These are phyloP conservation scores for Argyresthia goedartella DNA, from an alignment of 2,888 invertebrate genomes.

Conservation along the genomic window DNA sequence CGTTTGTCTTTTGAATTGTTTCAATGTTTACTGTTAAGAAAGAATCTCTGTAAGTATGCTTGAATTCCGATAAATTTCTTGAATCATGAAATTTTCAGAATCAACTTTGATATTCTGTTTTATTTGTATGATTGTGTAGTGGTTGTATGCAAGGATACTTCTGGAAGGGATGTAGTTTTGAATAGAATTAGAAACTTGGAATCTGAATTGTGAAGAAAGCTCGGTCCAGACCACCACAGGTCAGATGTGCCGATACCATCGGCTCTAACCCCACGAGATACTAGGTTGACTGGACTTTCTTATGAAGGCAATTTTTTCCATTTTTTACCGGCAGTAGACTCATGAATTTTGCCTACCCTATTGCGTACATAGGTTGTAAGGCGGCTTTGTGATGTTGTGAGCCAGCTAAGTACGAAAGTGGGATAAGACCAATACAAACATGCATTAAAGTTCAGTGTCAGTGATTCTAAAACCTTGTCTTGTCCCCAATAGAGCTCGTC, in stretches of 20 bases:
- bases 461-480: slow-evolving; percentile 4
- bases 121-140: too few relatives aligned
- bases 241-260: slow-evolving; percentile 3
- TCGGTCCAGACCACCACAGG: slow-evolving; percentile 13
- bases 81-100: too few relatives aligned
- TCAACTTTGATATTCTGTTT: too few relatives aligned
- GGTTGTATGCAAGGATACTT: too few relatives aligned
- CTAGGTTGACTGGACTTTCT: slow-evolving; percentile 13
- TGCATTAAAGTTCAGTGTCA: not conserved
- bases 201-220: not conserved
- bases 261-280: slow-evolving; percentile 12
- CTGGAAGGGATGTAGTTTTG: too few relatives aligned
- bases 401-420: slow-evolving; percentile 18
- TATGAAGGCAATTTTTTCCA: slow-evolving; percentile 13
- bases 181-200: too few relatives aligned
- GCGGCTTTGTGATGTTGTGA: slow-evolving; percentile 8
- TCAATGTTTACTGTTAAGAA: too few relatives aligned
- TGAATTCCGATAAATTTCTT: too few relatives aligned
- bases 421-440: slow-evolving; percentile 18
- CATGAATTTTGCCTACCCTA: slow-evolving; percentile 10
- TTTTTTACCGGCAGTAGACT: not conserved
- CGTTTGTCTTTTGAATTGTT: too few relatives aligned
- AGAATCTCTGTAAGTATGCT: too few relatives aligned
- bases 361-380: slow-evolving; percentile 12
- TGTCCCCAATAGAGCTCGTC: slow-evolving; percentile 5